Conservation (phyloP, 2,797 vertebrate genomes). For the Philypnodon macrostomus region DNA sequence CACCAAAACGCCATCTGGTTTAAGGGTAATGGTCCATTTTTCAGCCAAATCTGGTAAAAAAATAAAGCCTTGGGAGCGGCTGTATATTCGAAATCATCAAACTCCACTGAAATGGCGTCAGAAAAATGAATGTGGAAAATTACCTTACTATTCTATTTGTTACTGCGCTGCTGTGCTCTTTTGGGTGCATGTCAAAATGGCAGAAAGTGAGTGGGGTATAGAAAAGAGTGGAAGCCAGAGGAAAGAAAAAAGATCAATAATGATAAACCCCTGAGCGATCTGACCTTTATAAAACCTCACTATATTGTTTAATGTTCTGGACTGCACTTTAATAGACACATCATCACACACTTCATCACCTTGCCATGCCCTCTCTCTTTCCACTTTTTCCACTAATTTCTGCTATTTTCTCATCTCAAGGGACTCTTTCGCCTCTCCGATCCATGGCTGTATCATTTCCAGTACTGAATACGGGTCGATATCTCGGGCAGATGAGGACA, state of each 20-base stretch:
- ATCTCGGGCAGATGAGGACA: slow-evolving; percentile 26
- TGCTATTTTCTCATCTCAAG: slow-evolving; percentile 26
- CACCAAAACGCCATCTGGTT: background rate
- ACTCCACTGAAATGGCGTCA: slow-evolving; percentile 30
- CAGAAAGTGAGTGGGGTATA: slow-evolving; percentile 46
- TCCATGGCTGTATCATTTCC: slow-evolving; percentile 24
- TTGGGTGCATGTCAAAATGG: slow-evolving; percentile 14
- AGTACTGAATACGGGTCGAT: slow-evolving; percentile 10
- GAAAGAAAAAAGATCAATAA: slow-evolving; percentile 63
- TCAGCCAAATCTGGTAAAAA: background rate
- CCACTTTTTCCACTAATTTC: slow-evolving; percentile 20
- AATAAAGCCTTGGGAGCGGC: slow-evolving; percentile 20
- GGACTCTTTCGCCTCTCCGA: slow-evolving; percentile 36
- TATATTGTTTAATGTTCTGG: slow-evolving; percentile 68
- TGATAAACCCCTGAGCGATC: slow-evolving; percentile 51
- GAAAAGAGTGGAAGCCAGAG: slow-evolving; percentile 29
- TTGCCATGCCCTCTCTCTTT: slow-evolving; percentile 26
- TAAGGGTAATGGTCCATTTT: slow-evolving; percentile 1
- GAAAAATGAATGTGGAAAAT: slow-evolving; percentile 46
- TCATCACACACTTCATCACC: slow-evolving; percentile 62
- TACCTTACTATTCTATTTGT: slow-evolving; percentile 21
- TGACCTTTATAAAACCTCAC: slow-evolving; percentile 63
- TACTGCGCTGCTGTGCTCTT: slow-evolving; percentile 5
- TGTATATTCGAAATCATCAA: slow-evolving; percentile 7
- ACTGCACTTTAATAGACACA: slow-evolving; percentile 62